Evolutionary conservation across 1,140 invertebrate genomes (phyloP).

Genomic region (Phenacoccus solenopsis): DNA sequence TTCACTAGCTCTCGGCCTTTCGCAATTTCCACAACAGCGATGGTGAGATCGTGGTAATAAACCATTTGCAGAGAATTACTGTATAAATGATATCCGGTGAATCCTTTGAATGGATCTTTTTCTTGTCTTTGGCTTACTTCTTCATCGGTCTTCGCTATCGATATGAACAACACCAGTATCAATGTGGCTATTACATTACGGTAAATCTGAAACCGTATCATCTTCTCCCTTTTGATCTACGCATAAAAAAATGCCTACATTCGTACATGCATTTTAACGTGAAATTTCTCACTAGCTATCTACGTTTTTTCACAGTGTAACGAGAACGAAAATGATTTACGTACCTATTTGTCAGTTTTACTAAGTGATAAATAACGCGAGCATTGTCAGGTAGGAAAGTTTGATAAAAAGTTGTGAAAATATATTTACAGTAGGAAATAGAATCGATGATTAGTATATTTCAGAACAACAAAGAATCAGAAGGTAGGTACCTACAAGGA

Average conservation of each 20-base stretch:
- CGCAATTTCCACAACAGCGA: constrained; percentile 62
- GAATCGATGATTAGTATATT: no score
- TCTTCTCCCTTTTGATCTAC: background rate
- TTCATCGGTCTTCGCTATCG: background rate
- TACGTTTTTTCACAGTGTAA: no score
- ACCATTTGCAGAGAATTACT: constrained; percentile 53
- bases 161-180: background rate
- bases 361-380: no score
- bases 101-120: constrained; percentile 34
- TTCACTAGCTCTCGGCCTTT: constrained; percentile 46
- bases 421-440: no score
- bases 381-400: no score
- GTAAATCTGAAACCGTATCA: background rate
- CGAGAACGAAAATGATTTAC: no score
- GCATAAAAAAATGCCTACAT: background rate
- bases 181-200: background rate
- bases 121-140: background rate
- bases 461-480: no score
- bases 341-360: no score
- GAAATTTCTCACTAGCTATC: no score
- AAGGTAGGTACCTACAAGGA: no score
- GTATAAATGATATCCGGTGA: constrained; percentile 43
- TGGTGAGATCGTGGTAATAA: constrained; percentile 63
- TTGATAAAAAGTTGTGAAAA: no score
- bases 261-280: background rate